These are phyloP conservation scores for Epinotia demarniana DNA, from an alignment of 2,888 invertebrate species.

Conservation along the genomic window DNA sequence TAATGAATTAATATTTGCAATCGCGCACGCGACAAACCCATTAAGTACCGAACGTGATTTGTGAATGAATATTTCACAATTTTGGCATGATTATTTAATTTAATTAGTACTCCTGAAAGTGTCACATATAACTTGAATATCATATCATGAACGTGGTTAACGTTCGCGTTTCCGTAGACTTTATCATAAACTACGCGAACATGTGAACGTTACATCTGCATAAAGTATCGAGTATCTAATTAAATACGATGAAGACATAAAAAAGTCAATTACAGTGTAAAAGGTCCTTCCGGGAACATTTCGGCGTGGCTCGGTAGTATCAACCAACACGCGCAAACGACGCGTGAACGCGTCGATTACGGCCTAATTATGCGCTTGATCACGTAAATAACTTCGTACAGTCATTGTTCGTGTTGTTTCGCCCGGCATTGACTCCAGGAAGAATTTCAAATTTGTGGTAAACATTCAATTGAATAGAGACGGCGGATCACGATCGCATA, in stretches of 20 bases:
- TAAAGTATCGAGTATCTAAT: background rate
- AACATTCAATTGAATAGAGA: slow-evolving; percentile 22
- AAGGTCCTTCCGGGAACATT: slow-evolving; percentile 26
- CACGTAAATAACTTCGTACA: slow-evolving; percentile 40
- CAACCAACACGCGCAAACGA: slow-evolving; percentile 15
- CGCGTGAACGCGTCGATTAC: slow-evolving; percentile 39
- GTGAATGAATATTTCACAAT: background rate
- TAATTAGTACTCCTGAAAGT: background rate
- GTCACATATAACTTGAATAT: background rate
- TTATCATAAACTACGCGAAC: background rate
- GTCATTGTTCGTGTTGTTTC: slow-evolving; percentile 26
- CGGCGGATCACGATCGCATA: slow-evolving; percentile 1
- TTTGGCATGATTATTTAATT: background rate
- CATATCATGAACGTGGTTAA: too few relatives aligned
- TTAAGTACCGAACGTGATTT: background rate
- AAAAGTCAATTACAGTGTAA: slow-evolving; percentile 15
- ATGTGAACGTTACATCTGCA: background rate
- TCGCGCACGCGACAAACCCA: slow-evolving; percentile 52
- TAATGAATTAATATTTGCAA: slow-evolving; percentile 41
- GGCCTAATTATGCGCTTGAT: slow-evolving; percentile 42
- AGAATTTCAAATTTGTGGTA: slow-evolving; percentile 31
- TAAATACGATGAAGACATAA: slow-evolving; percentile 11
- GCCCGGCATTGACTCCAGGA: slow-evolving; percentile 38
- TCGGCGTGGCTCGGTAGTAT: slow-evolving; percentile 19
- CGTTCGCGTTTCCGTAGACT: background rate